Percentiles rank a stretch among this genome's conserved stretches.
phyloP scores from a whole-genome alignment of 2,113 vertebrate genomes.

The Copsychus sechellarum region DNA sequence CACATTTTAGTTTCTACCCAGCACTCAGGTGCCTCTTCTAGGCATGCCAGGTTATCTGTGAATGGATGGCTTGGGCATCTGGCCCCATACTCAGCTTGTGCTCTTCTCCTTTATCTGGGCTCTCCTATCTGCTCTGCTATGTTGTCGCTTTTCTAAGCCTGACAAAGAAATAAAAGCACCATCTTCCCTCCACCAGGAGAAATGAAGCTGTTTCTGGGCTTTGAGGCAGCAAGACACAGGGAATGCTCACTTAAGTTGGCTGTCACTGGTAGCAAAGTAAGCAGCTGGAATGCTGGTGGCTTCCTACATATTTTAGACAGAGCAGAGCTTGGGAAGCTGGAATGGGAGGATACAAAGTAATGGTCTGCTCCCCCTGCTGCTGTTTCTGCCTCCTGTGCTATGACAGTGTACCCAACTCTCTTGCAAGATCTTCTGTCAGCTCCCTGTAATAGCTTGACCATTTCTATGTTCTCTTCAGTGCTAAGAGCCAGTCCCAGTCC shows the following conservation, averaged over 20 bases:
- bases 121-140: background rate
- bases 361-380: background rate
- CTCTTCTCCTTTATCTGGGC: background rate
- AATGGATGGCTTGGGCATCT: background rate
- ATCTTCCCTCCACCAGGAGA: background rate
- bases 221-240: background rate
- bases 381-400: background rate
- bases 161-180: background rate
- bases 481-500: background rate
- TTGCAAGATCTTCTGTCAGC: background rate
- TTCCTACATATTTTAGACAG: background rate
- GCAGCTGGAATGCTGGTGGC: background rate
- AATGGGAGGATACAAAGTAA: background rate
- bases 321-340: background rate
- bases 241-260: background rate
- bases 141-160: background rate
- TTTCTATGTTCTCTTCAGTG: background rate
- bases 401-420: background rate
- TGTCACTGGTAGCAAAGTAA: background rate
- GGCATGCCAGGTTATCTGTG: accelerated
- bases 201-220: background rate
- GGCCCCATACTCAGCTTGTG: background rate
- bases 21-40: accelerated
- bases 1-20: background rate
- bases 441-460: background rate